phyloP scores from a whole-genome alignment of 2,113 vertebrate species.

The Setophaga kirtlandii region DNA sequence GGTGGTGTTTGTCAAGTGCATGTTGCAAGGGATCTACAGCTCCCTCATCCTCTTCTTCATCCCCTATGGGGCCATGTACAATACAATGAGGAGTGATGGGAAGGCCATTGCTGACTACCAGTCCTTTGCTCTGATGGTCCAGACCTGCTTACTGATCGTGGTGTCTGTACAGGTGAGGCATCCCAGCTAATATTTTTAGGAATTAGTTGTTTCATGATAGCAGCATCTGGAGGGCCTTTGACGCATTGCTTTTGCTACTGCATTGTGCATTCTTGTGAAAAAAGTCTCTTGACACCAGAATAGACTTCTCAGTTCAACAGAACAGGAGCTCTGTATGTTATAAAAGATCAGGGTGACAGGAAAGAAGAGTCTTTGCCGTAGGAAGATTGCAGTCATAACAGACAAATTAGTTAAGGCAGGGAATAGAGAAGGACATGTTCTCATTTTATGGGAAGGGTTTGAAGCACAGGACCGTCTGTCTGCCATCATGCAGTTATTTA shows the following conservation, averaged over 20 bases:
- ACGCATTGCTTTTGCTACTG: not conserved
- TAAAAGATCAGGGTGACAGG: not conserved
- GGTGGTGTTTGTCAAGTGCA: conserved; percentile 80
- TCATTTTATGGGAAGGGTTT: not conserved
- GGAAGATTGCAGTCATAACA: not conserved
- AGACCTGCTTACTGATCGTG: conserved; percentile 88
- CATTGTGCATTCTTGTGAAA: not conserved
- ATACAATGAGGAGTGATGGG: conserved; percentile 86
- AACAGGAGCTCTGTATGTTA: not conserved
- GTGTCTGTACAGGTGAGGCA: conserved; percentile 85
- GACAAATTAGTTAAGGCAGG: not conserved
- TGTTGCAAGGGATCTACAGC: conserved; percentile 89
- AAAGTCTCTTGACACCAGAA: not conserved
- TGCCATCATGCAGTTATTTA: not conserved
- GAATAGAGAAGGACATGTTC: not conserved
- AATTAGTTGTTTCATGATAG: not conserved
- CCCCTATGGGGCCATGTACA: conserved; percentile 83
- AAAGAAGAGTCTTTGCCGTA: not conserved
- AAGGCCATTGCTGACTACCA: conserved; percentile 91
- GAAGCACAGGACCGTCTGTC: not conserved
- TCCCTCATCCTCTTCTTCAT: conserved; percentile 94
- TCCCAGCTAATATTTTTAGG: not conserved
- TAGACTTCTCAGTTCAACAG: not conserved
- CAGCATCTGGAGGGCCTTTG: not conserved
- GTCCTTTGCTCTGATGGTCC: conserved; percentile 89